Evolutionary conservation across 1,140 invertebrate species (phyloP), one percentile per base, ranked within the genome.

Genomic region (Globodera ellingtonae): DNA sequence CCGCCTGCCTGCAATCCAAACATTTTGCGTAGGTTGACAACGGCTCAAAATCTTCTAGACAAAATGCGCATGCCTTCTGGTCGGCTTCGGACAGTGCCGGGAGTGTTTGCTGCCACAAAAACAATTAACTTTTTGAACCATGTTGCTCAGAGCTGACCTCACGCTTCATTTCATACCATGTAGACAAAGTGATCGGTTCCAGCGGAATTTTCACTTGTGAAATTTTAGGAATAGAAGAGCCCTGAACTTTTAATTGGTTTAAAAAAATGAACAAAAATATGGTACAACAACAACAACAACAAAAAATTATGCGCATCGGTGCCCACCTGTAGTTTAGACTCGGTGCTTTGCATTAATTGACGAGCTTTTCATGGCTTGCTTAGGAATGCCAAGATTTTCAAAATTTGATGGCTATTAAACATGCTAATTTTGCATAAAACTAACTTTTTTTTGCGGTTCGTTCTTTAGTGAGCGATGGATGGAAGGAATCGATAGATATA

Each of bases 91-190:
- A 80, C n/a, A 80, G 71, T 0, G 72, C 47, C 10, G 79, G 79
- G 21, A 75, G 35, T 8, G 73, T 78, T 65, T 47, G 50, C 66
- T 78, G 73, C 72, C 77, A 44, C 24, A 74, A 50, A 13, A 18
- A 13, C n/a, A 65, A 75, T 44, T 69, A 24, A 35, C 8, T 66
- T 24, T 21, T n/a, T 21, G 8, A n/a, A 44, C 52, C 24, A 69
- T 44, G 35, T 13, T 18, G n/a, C 35, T 35, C n/a, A 15, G 65
- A 52, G 18, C n/a, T 21, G 13, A 76, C 75, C 75, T 75, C 78
- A 4, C 79, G 73, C 59, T 72, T 75, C 79, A 80, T 80, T 67
- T 80, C 79, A 56, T 80, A 80, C 79, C 79, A 76, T 48, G 62
- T 48, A 69, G 75, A 77, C 47, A 67, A 50, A 46, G 75, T 77